Conservation (phyloP, 2,888 invertebrate species). For the Torymus aiolomorphi region DNA sequence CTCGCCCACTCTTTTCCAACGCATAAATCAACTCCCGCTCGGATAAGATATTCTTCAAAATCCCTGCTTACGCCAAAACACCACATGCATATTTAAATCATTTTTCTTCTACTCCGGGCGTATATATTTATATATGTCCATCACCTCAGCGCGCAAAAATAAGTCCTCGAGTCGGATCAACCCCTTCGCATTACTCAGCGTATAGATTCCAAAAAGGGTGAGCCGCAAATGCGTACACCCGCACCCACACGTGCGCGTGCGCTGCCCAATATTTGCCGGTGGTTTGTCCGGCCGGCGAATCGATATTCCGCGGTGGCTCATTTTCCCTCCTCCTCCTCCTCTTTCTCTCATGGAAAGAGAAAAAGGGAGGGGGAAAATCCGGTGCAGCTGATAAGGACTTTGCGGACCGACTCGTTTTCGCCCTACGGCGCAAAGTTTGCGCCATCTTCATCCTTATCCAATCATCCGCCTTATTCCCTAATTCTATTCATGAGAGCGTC, state of each 20-base stretch:
- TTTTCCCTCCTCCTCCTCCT: slow-evolving; percentile 38
- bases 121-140: too few species aligned
- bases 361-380: background rate
- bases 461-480: slow-evolving; percentile 47
- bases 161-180: too few species aligned
- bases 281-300: slow-evolving; percentile 38
- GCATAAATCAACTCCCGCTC: too few species aligned
- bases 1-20: too few species aligned
- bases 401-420: slow-evolving; percentile 37
- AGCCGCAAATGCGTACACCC: slow-evolving; percentile 25
- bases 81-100: slow-evolving; percentile 1
- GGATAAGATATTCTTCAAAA: too few species aligned
- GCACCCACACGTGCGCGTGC: background rate
- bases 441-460: slow-evolving; percentile 43
- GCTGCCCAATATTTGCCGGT: slow-evolving; percentile 37
- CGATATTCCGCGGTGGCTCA: slow-evolving; percentile 51
- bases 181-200: slow-evolving; percentile 22
- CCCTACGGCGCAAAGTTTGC: slow-evolving; percentile 29
- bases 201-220: slow-evolving; percentile 44
- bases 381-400: slow-evolving; percentile 40
- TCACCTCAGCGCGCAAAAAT: too few species aligned
- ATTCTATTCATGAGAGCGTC: slow-evolving; percentile 41
- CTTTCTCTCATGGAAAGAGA: background rate
- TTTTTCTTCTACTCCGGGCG: background rate
- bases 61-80: background rate